Percentiles rank a stretch among this genome's conserved stretches.
Evolutionary conservation across 2,797 vertebrate species (phyloP).

Genomic region (Moxostoma hubbsi): DNA sequence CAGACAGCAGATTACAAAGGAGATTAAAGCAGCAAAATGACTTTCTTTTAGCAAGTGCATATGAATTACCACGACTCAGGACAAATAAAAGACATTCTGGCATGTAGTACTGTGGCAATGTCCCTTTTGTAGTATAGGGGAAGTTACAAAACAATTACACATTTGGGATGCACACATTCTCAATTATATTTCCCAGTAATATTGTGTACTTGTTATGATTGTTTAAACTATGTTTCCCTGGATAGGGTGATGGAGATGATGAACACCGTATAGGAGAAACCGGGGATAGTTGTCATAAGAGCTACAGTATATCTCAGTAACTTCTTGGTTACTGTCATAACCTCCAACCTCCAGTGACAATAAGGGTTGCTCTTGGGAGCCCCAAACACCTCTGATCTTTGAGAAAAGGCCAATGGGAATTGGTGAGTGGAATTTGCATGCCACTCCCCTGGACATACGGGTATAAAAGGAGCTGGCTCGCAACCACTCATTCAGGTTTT

Average conservation of each 20-base stretch:
- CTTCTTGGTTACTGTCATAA: too few species aligned
- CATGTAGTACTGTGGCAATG: background rate
- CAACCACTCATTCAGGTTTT: too few species aligned
- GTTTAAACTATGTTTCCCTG: background rate
- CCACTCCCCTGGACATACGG: too few species aligned
- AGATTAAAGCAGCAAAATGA: conserved; percentile 84
- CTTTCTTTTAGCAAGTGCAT: conserved; percentile 79
- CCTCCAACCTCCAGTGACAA: too few species aligned
- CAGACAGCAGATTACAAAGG: conserved; percentile 85
- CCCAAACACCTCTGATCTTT: too few species aligned
- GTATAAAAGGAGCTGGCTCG: too few species aligned
- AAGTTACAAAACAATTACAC: background rate
- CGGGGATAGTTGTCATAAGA: too few species aligned
- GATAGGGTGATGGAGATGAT: background rate
- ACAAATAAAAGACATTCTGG: conserved; percentile 23
- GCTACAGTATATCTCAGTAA: too few species aligned
- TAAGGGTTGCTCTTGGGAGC: too few species aligned
- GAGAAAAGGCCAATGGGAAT: too few species aligned
- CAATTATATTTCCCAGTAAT: background rate
- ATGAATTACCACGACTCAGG: conserved; percentile 17
- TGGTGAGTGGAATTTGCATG: too few species aligned
- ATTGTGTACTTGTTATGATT: background rate
- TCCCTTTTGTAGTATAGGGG: background rate
- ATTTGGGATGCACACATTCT: background rate
- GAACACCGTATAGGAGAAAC: background rate